Percentiles rank a stretch among this genome's conserved stretches.
Conservation (phyloP, 1,140 invertebrate species). For the Homarus americanus region DNA sequence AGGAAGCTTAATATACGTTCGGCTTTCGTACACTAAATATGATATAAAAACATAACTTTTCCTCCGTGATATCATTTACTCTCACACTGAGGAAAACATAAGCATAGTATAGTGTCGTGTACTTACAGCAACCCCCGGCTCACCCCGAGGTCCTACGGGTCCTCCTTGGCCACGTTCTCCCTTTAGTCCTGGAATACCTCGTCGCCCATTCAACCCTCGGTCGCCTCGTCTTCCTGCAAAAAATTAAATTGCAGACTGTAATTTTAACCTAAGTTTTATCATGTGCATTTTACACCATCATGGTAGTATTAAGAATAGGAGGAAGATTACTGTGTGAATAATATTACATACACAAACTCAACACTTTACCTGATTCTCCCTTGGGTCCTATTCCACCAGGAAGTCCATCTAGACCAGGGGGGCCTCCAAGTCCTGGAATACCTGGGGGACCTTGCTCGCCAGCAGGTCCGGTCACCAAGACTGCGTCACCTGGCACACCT, state of each 20-base stretch:
- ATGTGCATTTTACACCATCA: no score
- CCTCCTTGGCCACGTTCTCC: neutral
- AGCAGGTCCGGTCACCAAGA: constrained; percentile 39
- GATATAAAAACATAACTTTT: no score
- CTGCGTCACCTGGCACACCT: constrained; percentile 69
- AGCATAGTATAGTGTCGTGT: no score
- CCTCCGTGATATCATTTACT: no score
- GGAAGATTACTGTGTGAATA: neutral
- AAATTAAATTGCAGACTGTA: neutral
- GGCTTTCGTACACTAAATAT: no score
- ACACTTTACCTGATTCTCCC: constrained; percentile 22
- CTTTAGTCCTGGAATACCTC: neutral
- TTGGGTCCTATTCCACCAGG: neutral
- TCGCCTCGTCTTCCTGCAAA: neutral
- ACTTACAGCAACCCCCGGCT: neutral
- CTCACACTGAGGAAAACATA: no score
- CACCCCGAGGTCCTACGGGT: neutral
- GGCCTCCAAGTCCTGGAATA: constrained; percentile 28
- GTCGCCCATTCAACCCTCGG: neutral
- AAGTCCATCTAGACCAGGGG: neutral
- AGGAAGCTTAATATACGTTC: no score
- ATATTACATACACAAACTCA: neutral
- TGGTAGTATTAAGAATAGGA: no score
- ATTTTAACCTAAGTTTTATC: no score
- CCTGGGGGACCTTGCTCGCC: constrained; percentile 53